Conservation (phyloP, 2,797 vertebrate genomes). For the Xenopus petersii region DNA sequence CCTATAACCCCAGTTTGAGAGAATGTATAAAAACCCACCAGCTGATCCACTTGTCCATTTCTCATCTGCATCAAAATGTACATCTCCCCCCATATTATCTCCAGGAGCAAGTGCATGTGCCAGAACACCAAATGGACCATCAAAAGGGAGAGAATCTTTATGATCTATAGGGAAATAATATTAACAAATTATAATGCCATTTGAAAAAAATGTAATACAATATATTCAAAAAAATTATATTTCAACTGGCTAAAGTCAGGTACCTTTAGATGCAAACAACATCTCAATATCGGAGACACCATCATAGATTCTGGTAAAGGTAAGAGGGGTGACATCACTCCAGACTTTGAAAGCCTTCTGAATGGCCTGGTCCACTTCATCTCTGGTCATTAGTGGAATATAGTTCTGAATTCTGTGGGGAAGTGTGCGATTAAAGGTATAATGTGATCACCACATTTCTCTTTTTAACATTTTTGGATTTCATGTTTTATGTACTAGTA, state of each 20-base stretch:
- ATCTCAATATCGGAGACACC: constrained; percentile 87
- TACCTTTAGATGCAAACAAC: constrained; percentile 77
- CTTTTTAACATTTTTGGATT: too few relatives aligned
- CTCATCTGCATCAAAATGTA: constrained; percentile 89
- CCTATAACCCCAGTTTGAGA: not conserved
- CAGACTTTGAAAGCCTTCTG: too few relatives aligned
- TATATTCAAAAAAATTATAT: too few relatives aligned
- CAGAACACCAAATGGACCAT: constrained; percentile 77
- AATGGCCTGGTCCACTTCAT: constrained; percentile 80
- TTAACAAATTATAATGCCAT: too few relatives aligned
- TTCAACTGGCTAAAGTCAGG: too few relatives aligned
- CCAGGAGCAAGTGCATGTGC: constrained; percentile 83
- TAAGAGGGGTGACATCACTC: too few relatives aligned
- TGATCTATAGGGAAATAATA: constrained; percentile 66
- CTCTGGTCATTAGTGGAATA: constrained; percentile 79
- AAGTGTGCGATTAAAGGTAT: too few relatives aligned
- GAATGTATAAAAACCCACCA: constrained; percentile 55
- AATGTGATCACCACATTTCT: too few relatives aligned
- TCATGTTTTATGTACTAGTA: too few relatives aligned
- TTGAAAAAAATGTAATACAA: too few relatives aligned
- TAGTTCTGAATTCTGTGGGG: constrained; percentile 77
- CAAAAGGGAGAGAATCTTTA: constrained; percentile 75
- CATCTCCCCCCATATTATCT: constrained; percentile 74
- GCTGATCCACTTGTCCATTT: constrained; percentile 68
- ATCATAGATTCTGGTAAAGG: constrained; percentile 57